Evolutionary conservation across 2,888 invertebrate species (phyloP).

Genomic region (Dryobota labecula): DNA sequence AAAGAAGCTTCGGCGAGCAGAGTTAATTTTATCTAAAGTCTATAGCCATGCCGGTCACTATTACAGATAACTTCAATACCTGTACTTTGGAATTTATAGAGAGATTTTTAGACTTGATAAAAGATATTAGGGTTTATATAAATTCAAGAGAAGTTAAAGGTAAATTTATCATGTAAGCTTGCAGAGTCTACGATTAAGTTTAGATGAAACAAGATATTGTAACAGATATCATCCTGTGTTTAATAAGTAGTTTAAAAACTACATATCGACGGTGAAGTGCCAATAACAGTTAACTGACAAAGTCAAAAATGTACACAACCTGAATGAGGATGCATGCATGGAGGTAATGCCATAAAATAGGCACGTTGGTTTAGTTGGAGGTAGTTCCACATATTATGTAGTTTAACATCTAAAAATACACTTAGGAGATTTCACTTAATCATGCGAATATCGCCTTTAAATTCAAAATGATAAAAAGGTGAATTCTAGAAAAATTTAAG

Average conservation of each 20-base stretch:
- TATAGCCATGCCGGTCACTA: not conserved
- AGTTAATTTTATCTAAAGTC: slow-evolving; percentile 47
- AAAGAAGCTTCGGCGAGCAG: slow-evolving; percentile 18
- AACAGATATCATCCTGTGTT: not conserved
- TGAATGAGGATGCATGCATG: too few relatives aligned
- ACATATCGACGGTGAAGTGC: too few relatives aligned
- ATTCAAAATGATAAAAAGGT: too few relatives aligned
- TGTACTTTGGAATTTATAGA: slow-evolving; percentile 11
- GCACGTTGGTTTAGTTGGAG: too few relatives aligned
- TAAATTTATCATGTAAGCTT: not conserved
- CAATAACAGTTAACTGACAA: too few relatives aligned
- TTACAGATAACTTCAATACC: slow-evolving; percentile 12
- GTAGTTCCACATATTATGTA: too few relatives aligned
- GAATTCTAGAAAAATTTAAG: too few relatives aligned
- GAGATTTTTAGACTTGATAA: slow-evolving; percentile 12
- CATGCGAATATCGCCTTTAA: too few relatives aligned
- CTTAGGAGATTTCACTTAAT: too few relatives aligned
- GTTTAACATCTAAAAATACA: too few relatives aligned
- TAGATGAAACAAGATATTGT: not conserved
- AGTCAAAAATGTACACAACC: too few relatives aligned
- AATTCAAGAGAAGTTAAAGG: not conserved
- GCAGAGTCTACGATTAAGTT: not conserved
- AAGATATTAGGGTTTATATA: slow-evolving; percentile 7
- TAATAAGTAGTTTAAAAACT: not conserved
- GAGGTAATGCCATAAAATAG: too few relatives aligned